These are phyloP conservation scores for Poecilia wingei DNA, from an alignment of 2,797 vertebrate species.

Conservation along the genomic window DNA sequence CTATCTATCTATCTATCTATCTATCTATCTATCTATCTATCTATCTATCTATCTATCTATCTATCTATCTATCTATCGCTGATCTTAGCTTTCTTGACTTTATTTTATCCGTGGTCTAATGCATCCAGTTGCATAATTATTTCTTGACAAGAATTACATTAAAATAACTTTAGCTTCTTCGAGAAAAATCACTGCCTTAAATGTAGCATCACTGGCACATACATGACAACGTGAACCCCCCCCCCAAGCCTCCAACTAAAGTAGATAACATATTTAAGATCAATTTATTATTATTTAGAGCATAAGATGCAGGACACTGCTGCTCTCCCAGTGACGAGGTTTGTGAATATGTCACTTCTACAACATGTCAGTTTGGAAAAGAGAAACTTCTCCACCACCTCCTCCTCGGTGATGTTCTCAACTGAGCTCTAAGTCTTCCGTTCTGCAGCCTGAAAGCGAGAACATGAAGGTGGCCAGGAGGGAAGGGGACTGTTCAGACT, in stretches of 20 bases:
- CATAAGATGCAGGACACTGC: not conserved
- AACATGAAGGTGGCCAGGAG: slow-evolving; percentile 45
- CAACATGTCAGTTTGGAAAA: slow-evolving; percentile 20
- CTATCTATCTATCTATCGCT: too few relatives aligned
- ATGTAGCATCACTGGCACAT: not conserved
- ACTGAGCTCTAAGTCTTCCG: slow-evolving; percentile 13
- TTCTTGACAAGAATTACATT: not conserved
- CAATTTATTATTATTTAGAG: not conserved
- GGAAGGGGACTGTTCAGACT: slow-evolving; percentile 40
- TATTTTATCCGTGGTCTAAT: too few relatives aligned
- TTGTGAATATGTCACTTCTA: slow-evolving; percentile 17
- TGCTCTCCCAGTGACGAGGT: not conserved
- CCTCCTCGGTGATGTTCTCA: slow-evolving; percentile 19
- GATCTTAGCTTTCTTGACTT: too few relatives aligned
- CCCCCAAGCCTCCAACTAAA: not conserved
- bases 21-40: too few relatives aligned
- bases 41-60: too few relatives aligned
- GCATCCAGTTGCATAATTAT: too few relatives aligned
- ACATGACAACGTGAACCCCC: not conserved
- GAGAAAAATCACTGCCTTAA: not conserved
- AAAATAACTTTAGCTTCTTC: not conserved
- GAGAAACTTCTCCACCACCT: slow-evolving; percentile 13
- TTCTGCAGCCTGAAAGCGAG: slow-evolving; percentile 37
- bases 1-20: too few relatives aligned
- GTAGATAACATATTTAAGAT: not conserved